Evolutionary conservation across 2,113 vertebrate genomes (phyloP).

Genomic region (Eurystomus gularis): DNA sequence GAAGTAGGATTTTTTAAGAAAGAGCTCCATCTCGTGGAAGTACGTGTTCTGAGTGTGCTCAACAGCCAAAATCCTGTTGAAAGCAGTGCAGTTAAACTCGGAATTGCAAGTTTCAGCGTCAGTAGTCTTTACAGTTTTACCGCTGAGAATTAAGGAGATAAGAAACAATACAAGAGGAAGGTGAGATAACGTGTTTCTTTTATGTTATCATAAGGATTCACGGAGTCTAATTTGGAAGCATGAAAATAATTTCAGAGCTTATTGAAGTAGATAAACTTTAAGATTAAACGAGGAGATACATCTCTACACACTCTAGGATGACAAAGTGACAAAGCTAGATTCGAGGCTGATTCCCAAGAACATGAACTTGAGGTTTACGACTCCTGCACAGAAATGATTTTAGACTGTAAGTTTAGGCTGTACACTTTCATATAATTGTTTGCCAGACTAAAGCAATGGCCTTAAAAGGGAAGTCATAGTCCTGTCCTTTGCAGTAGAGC

Average conservation of each 20-base stretch:
- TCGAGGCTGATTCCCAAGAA: not conserved
- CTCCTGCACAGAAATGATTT: not conserved
- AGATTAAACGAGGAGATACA: not conserved
- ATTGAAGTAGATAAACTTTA: not conserved
- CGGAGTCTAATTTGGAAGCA: not conserved
- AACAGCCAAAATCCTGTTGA: not conserved
- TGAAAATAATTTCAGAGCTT: not conserved
- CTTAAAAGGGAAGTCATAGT: not conserved
- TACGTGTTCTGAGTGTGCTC: not conserved
- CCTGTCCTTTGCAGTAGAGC: not conserved
- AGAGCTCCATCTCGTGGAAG: conserved; percentile 73
- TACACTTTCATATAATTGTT: not conserved
- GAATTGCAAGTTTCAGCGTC: not conserved
- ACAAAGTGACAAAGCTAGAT: not conserved
- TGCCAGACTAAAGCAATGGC: fast-evolving
- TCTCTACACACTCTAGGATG: not conserved
- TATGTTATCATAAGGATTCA: not conserved
- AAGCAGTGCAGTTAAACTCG: fast-evolving
- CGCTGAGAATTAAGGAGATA: not conserved
- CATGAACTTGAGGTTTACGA: not conserved
- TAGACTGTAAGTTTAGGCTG: not conserved
- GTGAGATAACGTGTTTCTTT: not conserved
- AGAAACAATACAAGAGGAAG: not conserved
- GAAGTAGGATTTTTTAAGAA: conserved; percentile 35
- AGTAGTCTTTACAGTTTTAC: not conserved